Conservation (phyloP, 2,113 vertebrate genomes). For the Onychostruthus taczanowskii region DNA sequence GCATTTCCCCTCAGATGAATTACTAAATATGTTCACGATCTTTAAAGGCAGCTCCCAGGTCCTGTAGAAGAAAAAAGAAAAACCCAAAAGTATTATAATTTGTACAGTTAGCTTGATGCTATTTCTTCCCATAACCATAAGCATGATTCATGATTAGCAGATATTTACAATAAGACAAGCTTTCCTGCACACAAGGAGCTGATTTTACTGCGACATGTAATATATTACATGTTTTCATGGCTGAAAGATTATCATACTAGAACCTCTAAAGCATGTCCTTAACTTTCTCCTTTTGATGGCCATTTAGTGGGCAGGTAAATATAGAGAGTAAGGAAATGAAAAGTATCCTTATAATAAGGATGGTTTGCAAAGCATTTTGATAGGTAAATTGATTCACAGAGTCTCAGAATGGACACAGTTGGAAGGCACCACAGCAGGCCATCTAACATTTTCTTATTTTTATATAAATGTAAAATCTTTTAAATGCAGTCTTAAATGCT, state of each 20-base stretch:
- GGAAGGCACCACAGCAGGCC: neutral
- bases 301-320: neutral
- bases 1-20: neutral
- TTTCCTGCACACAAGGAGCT: neutral
- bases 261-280: neutral
- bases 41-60: neutral
- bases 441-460: neutral
- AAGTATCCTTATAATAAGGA: neutral
- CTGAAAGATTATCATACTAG: neutral
- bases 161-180: neutral
- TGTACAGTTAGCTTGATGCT: neutral
- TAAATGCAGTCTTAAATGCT: neutral
- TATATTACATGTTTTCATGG: neutral
- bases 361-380: neutral
- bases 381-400: neutral
- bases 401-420: neutral
- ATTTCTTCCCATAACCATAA: neutral
- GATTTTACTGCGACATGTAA: neutral
- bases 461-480: neutral
- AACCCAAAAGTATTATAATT: neutral
- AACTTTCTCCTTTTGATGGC: neutral
- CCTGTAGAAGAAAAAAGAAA: neutral
- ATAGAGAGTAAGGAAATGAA: neutral
- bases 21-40: slow-evolving; percentile 37
- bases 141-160: neutral